phyloP scores from a whole-genome alignment of 2,113 vertebrate species.

The Sprattus sprattus region DNA sequence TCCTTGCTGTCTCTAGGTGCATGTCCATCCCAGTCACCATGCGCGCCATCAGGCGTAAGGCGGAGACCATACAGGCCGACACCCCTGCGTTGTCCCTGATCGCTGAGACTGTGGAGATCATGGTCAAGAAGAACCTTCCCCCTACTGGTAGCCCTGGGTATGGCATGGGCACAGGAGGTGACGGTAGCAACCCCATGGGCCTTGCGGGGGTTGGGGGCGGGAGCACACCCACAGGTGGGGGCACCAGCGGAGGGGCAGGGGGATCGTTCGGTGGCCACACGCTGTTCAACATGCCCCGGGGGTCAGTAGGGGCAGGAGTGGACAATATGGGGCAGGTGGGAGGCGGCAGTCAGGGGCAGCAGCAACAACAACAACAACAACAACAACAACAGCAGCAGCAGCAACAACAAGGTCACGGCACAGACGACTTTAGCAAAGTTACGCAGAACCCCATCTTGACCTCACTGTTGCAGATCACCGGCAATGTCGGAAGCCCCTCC shows the following conservation, averaged over 20 bases:
- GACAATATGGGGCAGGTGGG: slow-evolving; percentile 62
- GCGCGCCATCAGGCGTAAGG: slow-evolving; percentile 95
- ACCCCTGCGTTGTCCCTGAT: slow-evolving; percentile 94
- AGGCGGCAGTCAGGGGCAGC: slow-evolving; percentile 56
- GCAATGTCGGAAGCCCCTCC: slow-evolving; percentile 92
- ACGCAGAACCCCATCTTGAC: slow-evolving; percentile 98
- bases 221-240: slow-evolving; percentile 85
- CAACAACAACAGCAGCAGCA: slow-evolving; percentile 66
- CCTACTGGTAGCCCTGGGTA: slow-evolving; percentile 93
- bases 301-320: slow-evolving; percentile 55
- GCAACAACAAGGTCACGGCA: slow-evolving; percentile 76
- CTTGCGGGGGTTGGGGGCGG: slow-evolving; percentile 84
- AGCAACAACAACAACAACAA: slow-evolving; percentile 67
- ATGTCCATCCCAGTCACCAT: slow-evolving; percentile 99
- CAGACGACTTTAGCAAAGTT: slow-evolving; percentile 96
- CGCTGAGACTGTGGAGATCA: slow-evolving; percentile 95
- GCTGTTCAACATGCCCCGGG: slow-evolving; percentile 82
- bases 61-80: slow-evolving; percentile 97
- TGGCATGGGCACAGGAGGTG: slow-evolving; percentile 84
- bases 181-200: slow-evolving; percentile 67
- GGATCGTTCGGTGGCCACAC: slow-evolving; percentile 76
- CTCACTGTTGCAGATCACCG: slow-evolving; percentile 94
- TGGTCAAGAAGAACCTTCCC: slow-evolving; percentile 97
- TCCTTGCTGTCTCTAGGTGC: slow-evolving; percentile 71
- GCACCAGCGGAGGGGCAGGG: slow-evolving; percentile 51